Percentiles rank a stretch among this genome's conserved stretches.
Conservation (phyloP, 2,888 invertebrate species). For the Philereme transversata region DNA sequence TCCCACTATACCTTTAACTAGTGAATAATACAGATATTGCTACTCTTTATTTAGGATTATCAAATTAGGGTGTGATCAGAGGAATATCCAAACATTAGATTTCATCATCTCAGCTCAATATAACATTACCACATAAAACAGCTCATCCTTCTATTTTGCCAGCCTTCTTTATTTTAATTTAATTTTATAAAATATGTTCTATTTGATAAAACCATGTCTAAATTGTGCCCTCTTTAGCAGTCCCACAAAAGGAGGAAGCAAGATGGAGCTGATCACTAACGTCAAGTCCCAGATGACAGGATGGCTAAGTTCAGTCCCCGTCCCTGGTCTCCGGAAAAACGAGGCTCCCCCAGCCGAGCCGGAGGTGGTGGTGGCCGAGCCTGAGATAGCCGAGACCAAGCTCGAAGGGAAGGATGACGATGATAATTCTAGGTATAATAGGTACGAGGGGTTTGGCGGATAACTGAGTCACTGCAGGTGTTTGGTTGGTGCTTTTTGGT, state of each 20-base stretch:
- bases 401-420: constrained; percentile 89
- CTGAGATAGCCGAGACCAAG: constrained; percentile 69
- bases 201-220: not conserved
- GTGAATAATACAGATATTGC: too few relatives aligned
- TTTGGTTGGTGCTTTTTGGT: constrained; percentile 37
- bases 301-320: constrained; percentile 90
- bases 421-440: constrained; percentile 93
- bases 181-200: too few relatives aligned
- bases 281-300: constrained; percentile 94
- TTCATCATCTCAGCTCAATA: too few relatives aligned
- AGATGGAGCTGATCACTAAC: constrained; percentile 92
- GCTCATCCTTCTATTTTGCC: too few relatives aligned
- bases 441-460: constrained; percentile 86
- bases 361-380: constrained; percentile 70
- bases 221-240: constrained; percentile 66
- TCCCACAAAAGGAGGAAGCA: constrained; percentile 88
- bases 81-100: too few relatives aligned
- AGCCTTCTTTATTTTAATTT: too few relatives aligned
- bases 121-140: too few relatives aligned
- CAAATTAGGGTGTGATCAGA: too few relatives aligned
- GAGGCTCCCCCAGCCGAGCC: constrained; percentile 81
- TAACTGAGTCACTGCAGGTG: constrained; percentile 70
- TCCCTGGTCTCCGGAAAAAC: constrained; percentile 89
- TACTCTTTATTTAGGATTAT: too few relatives aligned
- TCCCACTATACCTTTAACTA: too few relatives aligned